Base-by-base conservation (phyloP, 1,140 invertebrate genomes). In the Micrasema minimum region DNA sequence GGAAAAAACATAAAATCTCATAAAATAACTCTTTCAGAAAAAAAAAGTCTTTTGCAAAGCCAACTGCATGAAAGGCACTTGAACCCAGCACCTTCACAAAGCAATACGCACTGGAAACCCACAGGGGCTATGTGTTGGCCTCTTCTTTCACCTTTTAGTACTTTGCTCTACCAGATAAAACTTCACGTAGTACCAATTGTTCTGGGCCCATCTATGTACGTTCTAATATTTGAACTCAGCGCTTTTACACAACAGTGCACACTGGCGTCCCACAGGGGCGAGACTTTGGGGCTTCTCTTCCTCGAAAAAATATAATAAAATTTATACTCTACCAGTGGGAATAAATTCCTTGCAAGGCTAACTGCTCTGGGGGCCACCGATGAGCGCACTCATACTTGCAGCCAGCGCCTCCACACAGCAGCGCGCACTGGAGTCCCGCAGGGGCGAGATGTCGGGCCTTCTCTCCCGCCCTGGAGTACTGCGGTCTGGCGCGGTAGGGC, bases 281-380 rank as follows among this genome's bases (percentile, higher is more conserved):
- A 81, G 77, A 7, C 81, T 79, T 20, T 86, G 78, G 0, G 83
- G 37, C 0, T 74, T 53, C 57, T 84, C 83, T 0, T 82, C 76
- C 3, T 83, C 41, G n/a, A n/a, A n/a, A n/a, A n/a, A n/a, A n/a
- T n/a, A n/a, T n/a, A n/a, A n/a, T n/a, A n/a, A n/a, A n/a, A n/a
- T n/a, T n/a, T n/a, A n/a, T n/a, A n/a, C n/a, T n/a, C 46, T 83
- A 95, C 93, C 93, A 95, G 77, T 93, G 90, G 12, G 93, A 95
- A 80, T 91, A 95, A 10, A 96, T 82, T 62, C 91, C 92, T 69
- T 90, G 86, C 69, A 96, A 88, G 0, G 91, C 92, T 83, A 90
- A 88, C 75, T 90, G 87, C 18, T 90, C 86, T 0, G 85, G 80
- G 6, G 82, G 85, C 89, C 91, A 92, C 35, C 84, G 80, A 64